Conservation (phyloP, 2,113 vertebrate genomes). For the Prinia subflava region DNA sequence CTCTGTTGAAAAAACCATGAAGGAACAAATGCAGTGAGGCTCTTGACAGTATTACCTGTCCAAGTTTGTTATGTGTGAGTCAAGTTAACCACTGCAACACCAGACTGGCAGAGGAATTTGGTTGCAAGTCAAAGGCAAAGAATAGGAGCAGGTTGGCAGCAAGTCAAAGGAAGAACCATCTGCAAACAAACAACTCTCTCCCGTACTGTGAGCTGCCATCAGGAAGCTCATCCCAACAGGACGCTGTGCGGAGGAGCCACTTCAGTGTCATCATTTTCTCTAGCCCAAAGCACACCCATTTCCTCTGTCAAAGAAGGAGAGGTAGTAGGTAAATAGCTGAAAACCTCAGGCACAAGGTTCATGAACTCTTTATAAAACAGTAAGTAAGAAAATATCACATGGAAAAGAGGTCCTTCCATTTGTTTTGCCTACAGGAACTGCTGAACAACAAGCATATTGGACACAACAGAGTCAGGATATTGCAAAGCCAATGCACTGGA, state of each 20-base stretch:
- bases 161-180: background rate
- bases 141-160: fast-evolving
- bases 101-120: background rate
- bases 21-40: conserved; percentile 23
- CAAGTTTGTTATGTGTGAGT: background rate
- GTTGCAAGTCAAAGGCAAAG: background rate
- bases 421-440: background rate
- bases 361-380: background rate
- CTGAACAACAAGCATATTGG: fast-evolving
- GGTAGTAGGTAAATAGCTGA: background rate
- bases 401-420: background rate
- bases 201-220: background rate
- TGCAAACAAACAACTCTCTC: background rate
- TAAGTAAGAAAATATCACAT: background rate
- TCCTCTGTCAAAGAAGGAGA: background rate
- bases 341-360: background rate
- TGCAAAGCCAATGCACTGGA: background rate
- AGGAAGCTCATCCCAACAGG: background rate
- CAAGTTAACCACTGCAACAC: background rate
- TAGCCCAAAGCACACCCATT: background rate
- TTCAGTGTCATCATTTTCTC: background rate
- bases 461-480: background rate
- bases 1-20: background rate
- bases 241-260: background rate
- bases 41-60: conserved; percentile 7